A percentile compares a stretch with the other conserved stretches of the same genome.
Evolutionary conservation across 37 sponge, comb jelly and placozoan species (phyloP).

Genomic region (Aphrocallistes beatrix): DNA sequence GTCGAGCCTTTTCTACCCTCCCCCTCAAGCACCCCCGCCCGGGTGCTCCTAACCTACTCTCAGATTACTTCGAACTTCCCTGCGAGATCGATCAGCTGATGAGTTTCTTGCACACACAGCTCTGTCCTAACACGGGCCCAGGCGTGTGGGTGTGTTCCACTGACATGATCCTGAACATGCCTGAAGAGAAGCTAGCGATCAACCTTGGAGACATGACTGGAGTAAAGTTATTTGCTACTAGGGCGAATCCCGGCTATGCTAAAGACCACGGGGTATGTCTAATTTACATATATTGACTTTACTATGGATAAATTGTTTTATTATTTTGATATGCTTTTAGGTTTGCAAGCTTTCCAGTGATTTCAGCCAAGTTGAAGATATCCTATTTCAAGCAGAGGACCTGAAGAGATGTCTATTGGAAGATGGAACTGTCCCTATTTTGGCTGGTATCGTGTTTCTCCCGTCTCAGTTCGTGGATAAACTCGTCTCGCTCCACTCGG

Average conservation of each 20-base stretch:
- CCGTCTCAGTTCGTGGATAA: conserved; percentile 32
- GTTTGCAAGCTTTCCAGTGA: background rate
- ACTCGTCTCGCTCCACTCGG: conserved; percentile 34
- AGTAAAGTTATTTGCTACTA: background rate
- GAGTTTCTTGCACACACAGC: conserved; percentile 27
- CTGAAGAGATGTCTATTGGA: background rate
- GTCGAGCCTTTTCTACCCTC: conserved; percentile 57
- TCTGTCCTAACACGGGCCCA: conserved; percentile 33
- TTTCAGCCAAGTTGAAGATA: background rate
- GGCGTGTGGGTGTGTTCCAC: conserved; percentile 69
- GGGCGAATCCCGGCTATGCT: background rate
- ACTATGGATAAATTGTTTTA: background rate
- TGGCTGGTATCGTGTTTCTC: conserved; percentile 55
- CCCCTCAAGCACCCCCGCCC: background rate
- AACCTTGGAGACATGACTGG: background rate
- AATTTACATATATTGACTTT: background rate
- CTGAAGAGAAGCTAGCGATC: background rate
- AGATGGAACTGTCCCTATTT: conserved; percentile 13
- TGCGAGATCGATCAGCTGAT: conserved; percentile 51
- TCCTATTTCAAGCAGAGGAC: background rate
- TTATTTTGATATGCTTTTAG: background rate
- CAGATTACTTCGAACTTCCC: background rate
- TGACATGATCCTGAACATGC: conserved; percentile 51
- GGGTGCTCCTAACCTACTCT: background rate
- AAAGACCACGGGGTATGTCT: background rate